These are phyloP conservation scores for Drosophila eohydei DNA, from an alignment of 2,888 invertebrate genomes.

Conservation along the genomic window DNA sequence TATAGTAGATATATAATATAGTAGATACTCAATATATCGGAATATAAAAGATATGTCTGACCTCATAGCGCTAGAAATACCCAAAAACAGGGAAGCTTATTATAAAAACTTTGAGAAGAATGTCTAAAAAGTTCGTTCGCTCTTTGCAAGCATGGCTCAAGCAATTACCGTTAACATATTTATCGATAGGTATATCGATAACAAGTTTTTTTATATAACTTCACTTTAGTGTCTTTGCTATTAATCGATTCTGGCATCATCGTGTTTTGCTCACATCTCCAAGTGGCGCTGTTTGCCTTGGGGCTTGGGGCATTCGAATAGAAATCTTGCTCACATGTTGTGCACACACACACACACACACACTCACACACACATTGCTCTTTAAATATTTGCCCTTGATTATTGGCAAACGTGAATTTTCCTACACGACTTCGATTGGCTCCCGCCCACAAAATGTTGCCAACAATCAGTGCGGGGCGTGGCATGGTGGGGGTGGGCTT, in stretches of 20 bases:
- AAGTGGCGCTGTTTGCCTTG: not conserved
- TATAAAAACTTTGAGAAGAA: too few relatives aligned
- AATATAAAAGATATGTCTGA: too few relatives aligned
- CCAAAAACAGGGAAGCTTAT: too few relatives aligned
- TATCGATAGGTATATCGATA: too few relatives aligned
- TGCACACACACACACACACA: constrained; percentile 38
- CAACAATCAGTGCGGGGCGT: constrained; percentile 48
- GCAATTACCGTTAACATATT: too few relatives aligned
- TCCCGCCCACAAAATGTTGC: constrained; percentile 27
- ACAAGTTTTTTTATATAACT: too few relatives aligned
- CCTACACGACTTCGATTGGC: constrained; percentile 51
- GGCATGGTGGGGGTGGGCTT: not conserved
- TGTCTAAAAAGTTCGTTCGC: too few relatives aligned
- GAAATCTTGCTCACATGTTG: constrained; percentile 50
- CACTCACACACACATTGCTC: constrained; percentile 48
- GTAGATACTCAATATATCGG: too few relatives aligned
- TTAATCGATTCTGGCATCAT: constrained; percentile 6
- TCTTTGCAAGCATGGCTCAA: too few relatives aligned
- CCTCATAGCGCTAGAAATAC: too few relatives aligned
- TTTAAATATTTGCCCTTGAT: constrained; percentile 84
- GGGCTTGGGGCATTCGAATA: constrained; percentile 5
- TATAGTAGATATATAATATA: too few relatives aligned
- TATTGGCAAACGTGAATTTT: constrained; percentile 70
- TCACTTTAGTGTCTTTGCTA: not conserved
- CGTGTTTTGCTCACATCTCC: not conserved